These are phyloP conservation scores for Aricia artaxerxes DNA, from an alignment of 2,888 invertebrate species.

Conservation along the genomic window DNA sequence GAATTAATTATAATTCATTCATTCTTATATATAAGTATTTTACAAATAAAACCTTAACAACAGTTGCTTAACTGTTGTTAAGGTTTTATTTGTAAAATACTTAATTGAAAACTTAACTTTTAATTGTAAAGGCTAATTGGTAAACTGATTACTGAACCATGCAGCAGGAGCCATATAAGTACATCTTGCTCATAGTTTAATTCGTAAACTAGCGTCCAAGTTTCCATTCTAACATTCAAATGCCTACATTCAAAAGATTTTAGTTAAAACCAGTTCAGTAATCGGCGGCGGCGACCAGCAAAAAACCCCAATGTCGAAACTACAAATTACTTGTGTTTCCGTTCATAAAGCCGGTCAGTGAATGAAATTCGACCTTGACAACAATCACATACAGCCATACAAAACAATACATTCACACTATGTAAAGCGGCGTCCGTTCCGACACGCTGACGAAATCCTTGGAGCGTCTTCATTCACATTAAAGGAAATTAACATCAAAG, in stretches of 20 bases:
- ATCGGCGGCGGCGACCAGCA: background rate
- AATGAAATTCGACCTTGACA: constrained; percentile 38
- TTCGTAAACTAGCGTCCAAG: background rate
- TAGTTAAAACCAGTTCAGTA: background rate
- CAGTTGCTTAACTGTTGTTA: too few species aligned
- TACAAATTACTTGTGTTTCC: constrained; percentile 23
- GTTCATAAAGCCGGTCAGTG: constrained; percentile 31
- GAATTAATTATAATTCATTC: too few species aligned
- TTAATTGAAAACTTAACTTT: background rate
- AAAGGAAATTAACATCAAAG: background rate
- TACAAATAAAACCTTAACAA: too few species aligned
- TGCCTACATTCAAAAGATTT: background rate
- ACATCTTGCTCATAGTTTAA: background rate
- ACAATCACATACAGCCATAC: constrained; percentile 22
- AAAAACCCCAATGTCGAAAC: constrained; percentile 6
- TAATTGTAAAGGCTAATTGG: background rate
- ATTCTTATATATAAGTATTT: too few species aligned
- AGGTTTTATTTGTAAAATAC: too few species aligned
- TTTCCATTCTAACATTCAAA: background rate
- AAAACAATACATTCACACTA: constrained; percentile 24
- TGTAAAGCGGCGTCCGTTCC: background rate
- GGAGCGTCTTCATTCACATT: constrained; percentile 9
- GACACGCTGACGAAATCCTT: constrained; percentile 16
- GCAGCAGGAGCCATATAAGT: too few species aligned
- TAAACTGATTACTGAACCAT: too few species aligned